These are phyloP conservation scores for Drosophila seguyi DNA, from an alignment of 1,140 invertebrate genomes.

Conservation along the genomic window DNA sequence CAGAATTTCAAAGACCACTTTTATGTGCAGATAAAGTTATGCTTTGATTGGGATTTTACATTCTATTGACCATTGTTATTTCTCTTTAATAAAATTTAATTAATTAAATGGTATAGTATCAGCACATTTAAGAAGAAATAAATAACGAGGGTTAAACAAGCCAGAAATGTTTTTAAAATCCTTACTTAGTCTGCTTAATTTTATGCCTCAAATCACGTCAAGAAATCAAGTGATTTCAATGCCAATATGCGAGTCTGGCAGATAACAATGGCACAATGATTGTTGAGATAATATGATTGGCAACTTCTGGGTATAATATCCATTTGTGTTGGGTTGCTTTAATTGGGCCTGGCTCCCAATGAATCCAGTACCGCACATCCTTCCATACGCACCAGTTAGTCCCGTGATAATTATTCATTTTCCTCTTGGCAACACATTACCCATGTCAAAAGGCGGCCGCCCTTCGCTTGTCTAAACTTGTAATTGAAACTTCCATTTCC, in stretches of 20 bases:
- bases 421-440: slow-evolving; percentile 60
- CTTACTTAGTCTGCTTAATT: not conserved
- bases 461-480: slow-evolving; percentile 52
- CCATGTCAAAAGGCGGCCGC: slow-evolving; percentile 50
- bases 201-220: not conserved
- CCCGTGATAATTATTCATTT: slow-evolving; percentile 61
- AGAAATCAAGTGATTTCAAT: slow-evolving; percentile 2
- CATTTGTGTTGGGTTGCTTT: slow-evolving; percentile 3
- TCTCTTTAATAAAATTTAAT: not conserved
- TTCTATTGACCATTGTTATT: not conserved
- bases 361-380: not conserved
- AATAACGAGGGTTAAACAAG: not conserved
- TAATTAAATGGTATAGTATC: no score
- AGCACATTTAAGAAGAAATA: not conserved
- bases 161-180: not conserved
- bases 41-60: not conserved
- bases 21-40: not conserved
- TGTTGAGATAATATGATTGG: not conserved
- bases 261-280: slow-evolving; percentile 1
- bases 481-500: slow-evolving; percentile 64
- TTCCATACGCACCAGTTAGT: slow-evolving; percentile 11
- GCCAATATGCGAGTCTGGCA: not conserved
- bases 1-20: not conserved
- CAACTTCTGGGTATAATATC: slow-evolving; percentile 6
- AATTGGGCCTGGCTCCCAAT: slow-evolving; percentile 12